These are phyloP conservation scores for Drosophila subpulchrella DNA, from an alignment of 1,140 invertebrate genomes.

Conservation along the genomic window DNA sequence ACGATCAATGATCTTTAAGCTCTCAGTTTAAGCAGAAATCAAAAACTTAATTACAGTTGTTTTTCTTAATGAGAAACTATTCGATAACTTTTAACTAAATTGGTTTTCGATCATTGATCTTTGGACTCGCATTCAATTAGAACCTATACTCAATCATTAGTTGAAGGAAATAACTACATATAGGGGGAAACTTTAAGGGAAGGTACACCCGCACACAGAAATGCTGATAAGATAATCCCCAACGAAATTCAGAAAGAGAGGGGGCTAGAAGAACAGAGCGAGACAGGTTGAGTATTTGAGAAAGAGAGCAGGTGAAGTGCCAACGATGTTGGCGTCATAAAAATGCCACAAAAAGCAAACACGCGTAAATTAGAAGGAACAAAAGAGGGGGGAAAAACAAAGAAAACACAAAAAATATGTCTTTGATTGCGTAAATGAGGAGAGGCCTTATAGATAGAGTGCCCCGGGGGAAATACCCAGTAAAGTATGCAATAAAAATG, in stretches of 20 bases:
- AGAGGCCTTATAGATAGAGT: constrained; percentile 4
- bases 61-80: not conserved
- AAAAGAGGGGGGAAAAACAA: constrained; percentile 33
- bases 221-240: constrained; percentile 71
- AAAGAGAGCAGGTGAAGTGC: constrained; percentile 10
- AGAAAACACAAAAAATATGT: constrained; percentile 15
- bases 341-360: constrained; percentile 56
- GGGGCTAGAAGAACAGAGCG: not conserved
- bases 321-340: constrained; percentile 48
- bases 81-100: not conserved
- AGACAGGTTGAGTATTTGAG: constrained; percentile 1
- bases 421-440: constrained; percentile 59
- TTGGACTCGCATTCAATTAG: constrained; percentile 22
- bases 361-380: constrained; percentile 61
- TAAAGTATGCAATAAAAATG: constrained; percentile 57
- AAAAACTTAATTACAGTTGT: not conserved
- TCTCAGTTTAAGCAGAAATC: not conserved
- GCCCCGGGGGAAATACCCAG: constrained; percentile 11
- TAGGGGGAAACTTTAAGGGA: constrained; percentile 31
- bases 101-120: constrained; percentile 19
- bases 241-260: constrained; percentile 11
- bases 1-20: not conserved
- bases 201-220: constrained; percentile 15
- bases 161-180: constrained; percentile 7
- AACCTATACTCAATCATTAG: not conserved